A percentile compares a stretch with the other conserved stretches of the same genome.
Evolutionary conservation across 2,888 invertebrate genomes (phyloP).

Genomic region (Anorthoa munda): DNA sequence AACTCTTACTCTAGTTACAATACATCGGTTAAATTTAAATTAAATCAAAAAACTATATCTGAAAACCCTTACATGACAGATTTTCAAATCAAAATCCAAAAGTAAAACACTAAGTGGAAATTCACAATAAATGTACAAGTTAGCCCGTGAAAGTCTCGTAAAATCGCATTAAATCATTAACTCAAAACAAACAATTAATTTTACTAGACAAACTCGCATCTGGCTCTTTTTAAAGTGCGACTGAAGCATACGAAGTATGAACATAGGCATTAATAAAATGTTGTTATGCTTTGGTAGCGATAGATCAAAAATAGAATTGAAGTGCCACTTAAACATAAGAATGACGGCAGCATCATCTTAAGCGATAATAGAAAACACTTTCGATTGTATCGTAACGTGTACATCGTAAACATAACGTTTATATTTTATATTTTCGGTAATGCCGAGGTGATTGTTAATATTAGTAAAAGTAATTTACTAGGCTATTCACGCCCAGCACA

Average conservation of each 20-base stretch:
- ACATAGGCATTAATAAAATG: neutral
- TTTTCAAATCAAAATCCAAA: too few species aligned
- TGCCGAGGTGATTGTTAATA: slow-evolving; percentile 63
- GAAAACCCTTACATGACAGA: too few species aligned
- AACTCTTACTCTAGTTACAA: too few species aligned
- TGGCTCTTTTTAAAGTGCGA: neutral
- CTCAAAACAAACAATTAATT: too few species aligned
- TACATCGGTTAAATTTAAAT: too few species aligned
- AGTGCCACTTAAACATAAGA: slow-evolving; percentile 12
- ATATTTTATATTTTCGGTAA: slow-evolving; percentile 35
- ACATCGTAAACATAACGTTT: slow-evolving; percentile 41
- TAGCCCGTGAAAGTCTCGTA: too few species aligned
- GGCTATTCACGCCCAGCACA: slow-evolving; percentile 69
- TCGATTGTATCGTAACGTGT: slow-evolving; percentile 43
- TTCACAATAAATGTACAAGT: too few species aligned
- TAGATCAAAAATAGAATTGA: neutral
- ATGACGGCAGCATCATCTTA: slow-evolving; percentile 4
- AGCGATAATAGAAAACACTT: slow-evolving; percentile 28
- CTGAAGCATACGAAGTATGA: neutral
- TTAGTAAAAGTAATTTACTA: slow-evolving; percentile 68
- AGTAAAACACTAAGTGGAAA: too few species aligned
- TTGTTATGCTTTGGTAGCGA: neutral
- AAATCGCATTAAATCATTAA: too few species aligned
- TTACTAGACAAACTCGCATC: too few species aligned
- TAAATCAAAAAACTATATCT: too few species aligned